phyloP scores from a whole-genome alignment of 2,113 vertebrate species.

The Hippoglossus stenolepis region DNA sequence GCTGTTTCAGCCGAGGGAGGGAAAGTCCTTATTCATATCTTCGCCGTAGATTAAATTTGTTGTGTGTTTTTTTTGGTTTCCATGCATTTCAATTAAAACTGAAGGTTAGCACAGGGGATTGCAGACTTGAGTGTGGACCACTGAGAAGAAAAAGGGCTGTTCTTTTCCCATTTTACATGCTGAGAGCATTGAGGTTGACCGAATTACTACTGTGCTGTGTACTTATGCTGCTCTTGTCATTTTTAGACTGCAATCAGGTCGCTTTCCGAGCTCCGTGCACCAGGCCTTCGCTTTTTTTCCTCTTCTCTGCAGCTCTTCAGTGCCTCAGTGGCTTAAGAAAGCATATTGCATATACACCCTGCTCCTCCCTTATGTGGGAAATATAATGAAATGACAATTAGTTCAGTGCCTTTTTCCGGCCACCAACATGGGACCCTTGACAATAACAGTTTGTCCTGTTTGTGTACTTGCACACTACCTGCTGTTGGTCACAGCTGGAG shows the following conservation, averaged over 20 bases:
- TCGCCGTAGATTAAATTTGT: constrained; percentile 10
- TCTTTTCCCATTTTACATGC: constrained; percentile 36
- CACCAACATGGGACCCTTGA: constrained; percentile 52
- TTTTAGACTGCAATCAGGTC: constrained; percentile 60
- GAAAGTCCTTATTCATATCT: constrained; percentile 5
- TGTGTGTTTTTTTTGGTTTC: background rate
- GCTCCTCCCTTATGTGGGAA: constrained; percentile 20
- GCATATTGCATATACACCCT: constrained; percentile 30
- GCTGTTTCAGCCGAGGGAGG: constrained; percentile 19
- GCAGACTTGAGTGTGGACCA: constrained; percentile 35
- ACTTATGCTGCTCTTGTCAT: constrained; percentile 46
- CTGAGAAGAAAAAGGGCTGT: constrained; percentile 48
- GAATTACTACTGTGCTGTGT: constrained; percentile 62
- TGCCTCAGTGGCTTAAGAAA: constrained; percentile 44
- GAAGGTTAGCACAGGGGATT: constrained; percentile 36
- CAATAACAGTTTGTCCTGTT: constrained; percentile 63
- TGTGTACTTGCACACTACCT: constrained; percentile 49
- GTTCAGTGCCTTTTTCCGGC: constrained; percentile 39
- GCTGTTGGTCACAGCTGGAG: constrained; percentile 66
- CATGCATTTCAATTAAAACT: constrained; percentile 22
- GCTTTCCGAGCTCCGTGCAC: constrained; percentile 16
- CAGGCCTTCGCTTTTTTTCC: constrained; percentile 1
- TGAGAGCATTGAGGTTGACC: constrained; percentile 52
- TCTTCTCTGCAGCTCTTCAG: constrained; percentile 3
- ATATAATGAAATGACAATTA: constrained; percentile 59